Conservation (phyloP, 2,888 invertebrate species). For the Pherbina coryleti region DNA sequence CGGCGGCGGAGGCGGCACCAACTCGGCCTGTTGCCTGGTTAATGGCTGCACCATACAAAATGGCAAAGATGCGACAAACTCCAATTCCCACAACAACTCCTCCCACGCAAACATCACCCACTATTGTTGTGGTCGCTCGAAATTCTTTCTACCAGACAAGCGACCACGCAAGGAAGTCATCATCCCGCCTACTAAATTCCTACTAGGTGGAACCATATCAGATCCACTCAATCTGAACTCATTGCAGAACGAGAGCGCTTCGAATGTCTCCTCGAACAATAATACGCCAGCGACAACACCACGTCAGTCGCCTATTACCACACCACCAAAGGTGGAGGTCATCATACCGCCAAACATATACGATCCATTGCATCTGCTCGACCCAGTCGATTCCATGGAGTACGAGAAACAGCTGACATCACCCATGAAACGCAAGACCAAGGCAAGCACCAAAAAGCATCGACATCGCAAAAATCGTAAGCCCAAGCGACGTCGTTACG, state of each 20-base stretch:
- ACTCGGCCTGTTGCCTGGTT: conserved; percentile 56
- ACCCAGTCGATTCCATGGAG: conserved; percentile 83
- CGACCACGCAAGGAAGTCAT: conserved; percentile 80
- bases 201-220: conserved; percentile 91
- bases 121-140: conserved; percentile 71
- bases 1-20: conserved; percentile 51
- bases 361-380: conserved; percentile 90
- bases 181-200: conserved; percentile 91
- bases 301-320: conserved; percentile 74
- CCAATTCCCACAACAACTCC: conserved; percentile 41
- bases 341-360: conserved; percentile 92
- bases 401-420: conserved; percentile 85
- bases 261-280: conserved; percentile 75
- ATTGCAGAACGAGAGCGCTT: conserved; percentile 81
- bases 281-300: conserved; percentile 92
- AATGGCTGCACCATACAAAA: conserved; percentile 56
- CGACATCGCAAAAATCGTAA: conserved; percentile 77
- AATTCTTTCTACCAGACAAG: conserved; percentile 82
- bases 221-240: conserved; percentile 96
- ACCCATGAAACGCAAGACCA: conserved; percentile 73
- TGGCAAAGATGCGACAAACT: conserved; percentile 33
- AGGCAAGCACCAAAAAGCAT: conserved; percentile 70
- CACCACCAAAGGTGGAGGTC: conserved; percentile 82
- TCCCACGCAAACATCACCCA: conserved; percentile 48
- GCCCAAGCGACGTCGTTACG: conserved; percentile 66